Evolutionary conservation across 2,113 vertebrate species (phyloP).

Genomic region (Elachura formosa): DNA sequence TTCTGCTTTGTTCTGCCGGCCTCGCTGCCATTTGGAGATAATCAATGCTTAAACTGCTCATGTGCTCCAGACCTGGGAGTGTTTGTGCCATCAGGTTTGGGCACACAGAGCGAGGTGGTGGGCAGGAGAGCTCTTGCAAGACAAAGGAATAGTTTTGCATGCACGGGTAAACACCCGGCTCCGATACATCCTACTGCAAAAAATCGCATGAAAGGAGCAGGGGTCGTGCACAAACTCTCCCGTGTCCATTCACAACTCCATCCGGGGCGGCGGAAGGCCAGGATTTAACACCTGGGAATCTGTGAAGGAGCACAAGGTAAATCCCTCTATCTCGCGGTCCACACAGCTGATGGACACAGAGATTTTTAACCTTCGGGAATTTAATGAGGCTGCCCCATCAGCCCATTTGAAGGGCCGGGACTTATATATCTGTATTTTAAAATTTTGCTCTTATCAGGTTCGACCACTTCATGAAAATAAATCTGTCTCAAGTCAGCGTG

Average conservation of each 20-base stretch:
- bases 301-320: not conserved
- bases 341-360: not conserved
- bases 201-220: not conserved
- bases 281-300: not conserved
- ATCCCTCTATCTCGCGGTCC: not conserved
- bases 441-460: not conserved
- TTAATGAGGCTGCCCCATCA: not conserved
- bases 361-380: not conserved
- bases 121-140: not conserved
- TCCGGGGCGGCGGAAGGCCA: not conserved
- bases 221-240: not conserved
- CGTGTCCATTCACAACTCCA: not conserved
- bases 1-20: not conserved
- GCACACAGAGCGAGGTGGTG: not conserved
- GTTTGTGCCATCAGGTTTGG: constrained; percentile 8
- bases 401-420: not conserved
- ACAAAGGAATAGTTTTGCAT: not conserved
- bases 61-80: not conserved
- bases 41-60: not conserved
- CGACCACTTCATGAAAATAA: not conserved
- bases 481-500: not conserved
- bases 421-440: not conserved
- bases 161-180: not conserved
- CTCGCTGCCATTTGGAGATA: not conserved
- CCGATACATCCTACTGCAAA: not conserved